phyloP scores from a whole-genome alignment of 2,888 invertebrate species.

The Agrenia bidenticulata region DNA sequence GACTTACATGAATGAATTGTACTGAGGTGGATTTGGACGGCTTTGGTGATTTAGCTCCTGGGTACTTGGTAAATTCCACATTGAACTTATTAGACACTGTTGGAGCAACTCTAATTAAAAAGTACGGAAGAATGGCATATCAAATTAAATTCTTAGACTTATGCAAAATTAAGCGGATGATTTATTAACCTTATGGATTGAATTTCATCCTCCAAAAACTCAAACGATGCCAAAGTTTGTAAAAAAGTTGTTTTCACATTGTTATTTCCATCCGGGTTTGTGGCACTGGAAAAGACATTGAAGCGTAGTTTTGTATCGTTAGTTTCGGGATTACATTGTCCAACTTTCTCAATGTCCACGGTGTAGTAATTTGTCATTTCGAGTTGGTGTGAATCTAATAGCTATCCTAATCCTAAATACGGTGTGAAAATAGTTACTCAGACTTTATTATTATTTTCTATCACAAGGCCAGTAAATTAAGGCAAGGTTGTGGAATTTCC shows the following conservation, averaged over 20 bases:
- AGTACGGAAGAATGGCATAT: not conserved
- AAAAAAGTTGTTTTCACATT: not conserved
- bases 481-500: too few relatives aligned
- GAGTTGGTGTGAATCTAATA: too few relatives aligned
- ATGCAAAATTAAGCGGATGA: not conserved
- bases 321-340: not conserved
- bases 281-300: not conserved
- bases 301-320: not conserved
- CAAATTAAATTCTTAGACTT: not conserved
- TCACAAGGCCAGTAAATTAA: too few relatives aligned
- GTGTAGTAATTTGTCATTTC: not conserved
- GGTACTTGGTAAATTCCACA: slow-evolving; percentile 1
- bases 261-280: not conserved
- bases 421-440: too few relatives aligned
- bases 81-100: not conserved
- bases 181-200: slow-evolving; percentile 12
- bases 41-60: too few relatives aligned
- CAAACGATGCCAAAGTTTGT: slow-evolving; percentile 4
- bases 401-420: too few relatives aligned
- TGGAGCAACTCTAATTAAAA: not conserved
- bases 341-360: not conserved
- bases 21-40: slow-evolving; percentile 9
- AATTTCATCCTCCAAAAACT: slow-evolving; percentile 3
- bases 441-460: too few relatives aligned
- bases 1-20: slow-evolving; percentile 8